Base-by-base conservation (phyloP, 2,113 vertebrate species). In the Piaya cayana region DNA sequence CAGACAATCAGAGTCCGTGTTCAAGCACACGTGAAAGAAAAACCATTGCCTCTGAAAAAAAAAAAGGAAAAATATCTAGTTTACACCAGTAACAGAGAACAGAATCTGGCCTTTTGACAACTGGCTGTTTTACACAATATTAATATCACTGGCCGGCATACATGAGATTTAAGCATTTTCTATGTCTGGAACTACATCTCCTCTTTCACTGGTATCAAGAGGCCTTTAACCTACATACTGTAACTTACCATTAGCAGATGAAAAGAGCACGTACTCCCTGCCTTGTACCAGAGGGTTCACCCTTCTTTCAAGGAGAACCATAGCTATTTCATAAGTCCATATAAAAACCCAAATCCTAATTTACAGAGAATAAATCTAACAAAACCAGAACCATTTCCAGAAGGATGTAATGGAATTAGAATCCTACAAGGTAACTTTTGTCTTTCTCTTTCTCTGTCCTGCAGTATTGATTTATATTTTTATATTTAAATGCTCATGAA, bases 261-360 rank as follows among this genome's bases (percentile, higher is more conserved):
- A 95, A 94, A 93, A 87, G 72, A 92, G 80, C 70, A 74, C 71
- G 89, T 34, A 60, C 53, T 94, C 75, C 64, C 30, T 78, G 72
- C 85, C 72, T 91, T 63, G 4, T 7, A 90, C 43, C 45, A 52
- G 50, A 92, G 77, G 20, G 43, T 53, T 58, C 10, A 78, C 92
- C 88, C 94, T 30, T 86, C 95, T 90, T 95, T 88, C 93, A 95
- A 95, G 85, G 47, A 86, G 47, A 87, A 94, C 87, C 45, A 30
- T 16, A 89, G 85, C 94, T 88, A 67, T 96, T 95, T 90, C 88
- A 95, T 97, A 97, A 97, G 97, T 92, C 84, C 78, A 74, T 72
- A 93, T 91, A 96, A 96, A 98, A 95, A 96, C 67, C 81, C 88
- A 20, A 96, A 96, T 94, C 95, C 95, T 95, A 94, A 94, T 96